Evolutionary conservation across 2,797 vertebrate species (phyloP).

Genomic region (Rhadinocentrus ornatus): DNA sequence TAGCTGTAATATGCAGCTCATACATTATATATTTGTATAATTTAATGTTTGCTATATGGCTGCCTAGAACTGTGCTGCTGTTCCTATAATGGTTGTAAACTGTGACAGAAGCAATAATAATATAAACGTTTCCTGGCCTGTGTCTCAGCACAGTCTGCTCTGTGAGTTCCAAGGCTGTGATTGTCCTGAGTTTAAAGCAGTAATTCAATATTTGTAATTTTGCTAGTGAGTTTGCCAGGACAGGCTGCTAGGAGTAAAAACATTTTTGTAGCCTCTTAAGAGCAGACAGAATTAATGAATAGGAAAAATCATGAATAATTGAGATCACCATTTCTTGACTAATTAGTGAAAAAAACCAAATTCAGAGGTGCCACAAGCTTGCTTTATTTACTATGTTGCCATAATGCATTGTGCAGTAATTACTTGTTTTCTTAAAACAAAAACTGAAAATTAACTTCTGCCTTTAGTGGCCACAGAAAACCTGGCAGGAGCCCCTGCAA

Average conservation of each 20-base stretch:
- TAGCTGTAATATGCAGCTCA: slow-evolving; percentile 42
- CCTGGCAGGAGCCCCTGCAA: slow-evolving; percentile 12
- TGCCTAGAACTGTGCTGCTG: slow-evolving; percentile 24
- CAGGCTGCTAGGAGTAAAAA: slow-evolving; percentile 30
- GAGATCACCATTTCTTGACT: slow-evolving; percentile 4
- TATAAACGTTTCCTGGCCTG: slow-evolving; percentile 20
- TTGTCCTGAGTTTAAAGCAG: slow-evolving; percentile 38
- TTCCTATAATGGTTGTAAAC: slow-evolving; percentile 31
- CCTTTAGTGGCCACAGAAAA: slow-evolving; percentile 16
- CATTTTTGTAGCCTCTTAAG: slow-evolving; percentile 18
- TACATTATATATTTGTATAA: slow-evolving; percentile 65
- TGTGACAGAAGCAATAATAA: slow-evolving; percentile 32
- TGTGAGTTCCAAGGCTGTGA: slow-evolving; percentile 17
- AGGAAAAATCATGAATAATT: slow-evolving; percentile 50
- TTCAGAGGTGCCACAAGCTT: slow-evolving; percentile 5
- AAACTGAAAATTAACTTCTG: background rate
- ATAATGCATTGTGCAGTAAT: slow-evolving; percentile 1
- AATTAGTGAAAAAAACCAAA: slow-evolving; percentile 27
- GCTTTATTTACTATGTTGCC: slow-evolving; percentile 14
- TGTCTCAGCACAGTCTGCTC: slow-evolving; percentile 21
- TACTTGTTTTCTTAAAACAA: background rate
- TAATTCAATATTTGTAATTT: slow-evolving; percentile 45
- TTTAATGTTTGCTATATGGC: too few relatives aligned
- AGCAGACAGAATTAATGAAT: slow-evolving; percentile 40
- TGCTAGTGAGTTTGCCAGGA: slow-evolving; percentile 23